These are phyloP conservation scores for Candidula unifasciata DNA, from an alignment of 2,888 invertebrate genomes.

Conservation along the genomic window DNA sequence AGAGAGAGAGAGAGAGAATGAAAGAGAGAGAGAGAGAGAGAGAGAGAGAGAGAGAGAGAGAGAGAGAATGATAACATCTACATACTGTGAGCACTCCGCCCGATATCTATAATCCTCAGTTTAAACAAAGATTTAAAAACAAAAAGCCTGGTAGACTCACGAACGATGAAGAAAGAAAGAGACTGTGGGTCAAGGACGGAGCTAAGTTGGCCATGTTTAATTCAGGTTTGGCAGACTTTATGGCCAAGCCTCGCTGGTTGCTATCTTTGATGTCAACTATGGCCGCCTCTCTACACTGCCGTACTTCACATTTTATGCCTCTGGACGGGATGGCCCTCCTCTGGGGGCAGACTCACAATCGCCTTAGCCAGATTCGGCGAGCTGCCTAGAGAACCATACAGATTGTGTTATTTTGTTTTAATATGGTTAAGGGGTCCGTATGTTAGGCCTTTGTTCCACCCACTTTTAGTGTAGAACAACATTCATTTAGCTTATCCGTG, in stretches of 20 bases:
- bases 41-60: no score
- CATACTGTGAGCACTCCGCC: no score
- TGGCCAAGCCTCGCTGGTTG: neutral
- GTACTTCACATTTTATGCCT: neutral
- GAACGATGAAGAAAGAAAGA: neutral
- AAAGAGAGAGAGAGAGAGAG: no score
- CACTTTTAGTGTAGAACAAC: no score
- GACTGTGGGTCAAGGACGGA: neutral
- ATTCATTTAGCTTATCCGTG: no score
- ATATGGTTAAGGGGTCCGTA: no score
- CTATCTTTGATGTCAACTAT: conserved; percentile 21
- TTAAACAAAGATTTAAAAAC: no score
- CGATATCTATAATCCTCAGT: no score
- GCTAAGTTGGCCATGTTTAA: neutral
- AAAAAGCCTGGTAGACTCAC: neutral
- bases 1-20: no score
- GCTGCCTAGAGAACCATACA: neutral
- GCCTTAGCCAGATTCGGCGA: neutral
- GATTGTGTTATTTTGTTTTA: conserved; percentile 11
- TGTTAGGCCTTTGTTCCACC: no score
- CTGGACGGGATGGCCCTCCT: neutral
- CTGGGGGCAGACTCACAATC: neutral
- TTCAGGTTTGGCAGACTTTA: conserved; percentile 21
- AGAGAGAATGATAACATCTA: no score
- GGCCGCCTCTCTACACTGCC: neutral